A percentile compares a stretch with the other conserved stretches of the same genome.
Conservation (phyloP, 2,888 invertebrate species). For the Ctena decussata region DNA sequence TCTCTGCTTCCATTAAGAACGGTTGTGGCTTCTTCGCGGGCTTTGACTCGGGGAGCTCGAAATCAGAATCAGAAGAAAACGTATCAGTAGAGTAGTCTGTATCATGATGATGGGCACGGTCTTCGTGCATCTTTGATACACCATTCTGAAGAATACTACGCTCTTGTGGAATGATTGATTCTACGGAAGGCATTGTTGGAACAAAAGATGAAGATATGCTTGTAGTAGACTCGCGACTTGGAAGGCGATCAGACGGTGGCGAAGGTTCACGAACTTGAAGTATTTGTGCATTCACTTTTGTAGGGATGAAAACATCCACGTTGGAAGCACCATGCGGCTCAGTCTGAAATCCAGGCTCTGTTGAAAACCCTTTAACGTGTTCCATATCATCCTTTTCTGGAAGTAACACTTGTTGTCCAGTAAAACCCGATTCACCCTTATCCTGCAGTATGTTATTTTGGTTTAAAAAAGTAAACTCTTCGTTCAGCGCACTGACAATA, state of each 20-base stretch:
- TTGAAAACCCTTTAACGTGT: background rate
- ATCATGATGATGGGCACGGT: conserved; percentile 17
- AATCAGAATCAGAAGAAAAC: conserved; percentile 35
- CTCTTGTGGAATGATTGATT: conserved; percentile 20
- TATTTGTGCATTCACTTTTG: background rate
- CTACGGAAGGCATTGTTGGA: conserved; percentile 51
- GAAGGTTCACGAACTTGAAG: background rate
- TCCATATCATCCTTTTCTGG: background rate
- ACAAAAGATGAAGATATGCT: conserved; percentile 43
- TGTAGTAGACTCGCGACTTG: conserved; percentile 1
- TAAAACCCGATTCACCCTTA: background rate
- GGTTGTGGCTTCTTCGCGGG: conserved; percentile 33
- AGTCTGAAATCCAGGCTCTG: too few species aligned
- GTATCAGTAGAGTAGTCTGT: conserved; percentile 23
- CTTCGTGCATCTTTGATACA: conserved; percentile 9
- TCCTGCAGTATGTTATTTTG: background rate
- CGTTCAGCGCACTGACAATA: background rate
- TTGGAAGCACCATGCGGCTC: too few species aligned
- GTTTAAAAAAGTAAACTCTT: background rate
- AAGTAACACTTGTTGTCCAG: background rate
- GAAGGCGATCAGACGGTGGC: background rate
- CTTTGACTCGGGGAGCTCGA: conserved; percentile 22
- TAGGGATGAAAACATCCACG: too few species aligned
- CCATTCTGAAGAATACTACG: background rate
- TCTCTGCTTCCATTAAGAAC: conserved; percentile 39